phyloP scores from a whole-genome alignment of 2,888 invertebrate genomes.

The Macrosoma leucophasiata region DNA sequence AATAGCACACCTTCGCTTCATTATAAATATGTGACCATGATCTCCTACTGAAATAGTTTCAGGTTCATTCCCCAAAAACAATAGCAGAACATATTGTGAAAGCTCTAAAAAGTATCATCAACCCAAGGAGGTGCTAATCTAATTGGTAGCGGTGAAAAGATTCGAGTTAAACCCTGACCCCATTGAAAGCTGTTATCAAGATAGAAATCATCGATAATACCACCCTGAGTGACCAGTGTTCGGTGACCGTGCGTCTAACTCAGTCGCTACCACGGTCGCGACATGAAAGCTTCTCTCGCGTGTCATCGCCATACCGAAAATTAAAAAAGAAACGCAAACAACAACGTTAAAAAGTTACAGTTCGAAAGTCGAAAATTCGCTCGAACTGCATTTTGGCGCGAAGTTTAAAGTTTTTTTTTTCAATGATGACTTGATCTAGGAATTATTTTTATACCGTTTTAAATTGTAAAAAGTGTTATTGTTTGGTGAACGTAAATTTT shows the following conservation, averaged over 20 bases:
- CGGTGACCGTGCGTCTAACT: conserved; percentile 40
- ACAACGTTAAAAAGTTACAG: conserved; percentile 28
- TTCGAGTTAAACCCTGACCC: conserved; percentile 62
- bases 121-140: conserved; percentile 14
- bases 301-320: conserved; percentile 20
- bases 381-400: conserved; percentile 12
- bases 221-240: conserved; percentile 54
- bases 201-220: conserved; percentile 67
- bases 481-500: conserved; percentile 7
- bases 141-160: conserved; percentile 28
- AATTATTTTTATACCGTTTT: conserved; percentile 1
- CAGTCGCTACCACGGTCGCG: conserved; percentile 61
- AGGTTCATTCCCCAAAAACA: too few species aligned
- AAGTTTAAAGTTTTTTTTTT: conserved; percentile 10
- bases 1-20: too few species aligned
- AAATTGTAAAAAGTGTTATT: conserved; percentile 7
- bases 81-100: too few species aligned
- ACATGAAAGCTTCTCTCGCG: conserved; percentile 40
- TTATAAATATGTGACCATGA: too few species aligned
- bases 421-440: conserved; percentile 7
- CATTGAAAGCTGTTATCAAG: conserved; percentile 59
- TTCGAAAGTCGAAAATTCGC: conserved; percentile 15
- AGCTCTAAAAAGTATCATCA: too few species aligned
- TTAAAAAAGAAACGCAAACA: conserved; percentile 32
- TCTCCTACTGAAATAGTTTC: too few species aligned